Evolutionary conservation across 2,888 invertebrate species (phyloP).

Genomic region (Harpalus rubripes): DNA sequence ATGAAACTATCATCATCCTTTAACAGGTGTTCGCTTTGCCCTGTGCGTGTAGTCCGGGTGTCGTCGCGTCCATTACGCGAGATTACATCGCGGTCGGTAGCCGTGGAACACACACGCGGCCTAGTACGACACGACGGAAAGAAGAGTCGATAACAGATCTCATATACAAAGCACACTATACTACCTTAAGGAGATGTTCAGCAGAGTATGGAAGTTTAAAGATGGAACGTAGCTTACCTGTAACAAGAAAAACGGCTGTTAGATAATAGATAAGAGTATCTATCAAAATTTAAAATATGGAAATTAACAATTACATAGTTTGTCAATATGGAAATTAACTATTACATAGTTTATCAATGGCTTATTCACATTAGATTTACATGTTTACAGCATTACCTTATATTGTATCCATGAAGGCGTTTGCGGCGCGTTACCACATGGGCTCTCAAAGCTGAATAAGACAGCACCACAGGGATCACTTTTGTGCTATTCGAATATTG

Average conservation of each 20-base stretch:
- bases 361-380: too few relatives aligned
- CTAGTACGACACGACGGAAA: background rate
- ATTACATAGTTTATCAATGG: too few relatives aligned
- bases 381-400: too few relatives aligned
- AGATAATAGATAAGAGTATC: background rate
- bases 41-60: constrained; percentile 16
- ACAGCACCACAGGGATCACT: too few relatives aligned
- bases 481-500: too few relatives aligned
- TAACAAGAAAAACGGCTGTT: background rate
- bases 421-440: too few relatives aligned
- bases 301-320: background rate
- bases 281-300: background rate
- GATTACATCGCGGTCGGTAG: constrained; percentile 54
- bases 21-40: constrained; percentile 29
- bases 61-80: constrained; percentile 46
- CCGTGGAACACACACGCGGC: constrained; percentile 3
- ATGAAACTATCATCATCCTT: background rate
- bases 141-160: background rate
- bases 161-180: background rate
- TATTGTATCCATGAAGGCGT: too few relatives aligned
- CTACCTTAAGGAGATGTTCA: background rate
- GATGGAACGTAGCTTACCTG: background rate
- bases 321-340: too few relatives aligned
- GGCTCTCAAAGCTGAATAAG: too few relatives aligned
- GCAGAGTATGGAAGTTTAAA: background rate